These are phyloP conservation scores for Caenorhabditis tropicalis DNA, from an alignment of 1,140 invertebrate species.

Conservation along the genomic window DNA sequence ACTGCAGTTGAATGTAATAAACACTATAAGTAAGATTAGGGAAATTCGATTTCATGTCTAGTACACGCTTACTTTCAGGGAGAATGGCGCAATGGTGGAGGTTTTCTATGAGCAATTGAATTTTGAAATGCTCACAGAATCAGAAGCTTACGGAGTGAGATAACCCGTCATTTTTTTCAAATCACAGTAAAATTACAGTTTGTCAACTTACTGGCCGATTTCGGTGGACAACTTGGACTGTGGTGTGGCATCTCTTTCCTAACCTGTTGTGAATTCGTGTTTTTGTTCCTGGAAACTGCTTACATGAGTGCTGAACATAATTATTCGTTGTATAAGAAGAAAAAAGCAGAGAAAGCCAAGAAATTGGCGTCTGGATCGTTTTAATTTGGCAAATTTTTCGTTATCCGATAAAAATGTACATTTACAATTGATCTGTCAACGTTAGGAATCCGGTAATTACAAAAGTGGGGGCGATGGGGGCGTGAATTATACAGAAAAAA, in stretches of 20 bases:
- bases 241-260: conserved; percentile 69
- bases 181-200: conserved; percentile 59
- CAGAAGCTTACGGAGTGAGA: conserved; percentile 65
- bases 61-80: conserved; percentile 58
- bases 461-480: not conserved
- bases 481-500: not conserved
- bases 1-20: conserved; percentile 65
- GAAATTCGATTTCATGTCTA: no score
- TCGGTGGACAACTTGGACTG: conserved; percentile 66
- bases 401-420: not conserved
- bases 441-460: not conserved
- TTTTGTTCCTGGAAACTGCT: conserved; percentile 65
- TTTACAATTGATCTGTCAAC: not conserved
- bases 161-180: not conserved
- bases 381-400: not conserved
- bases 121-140: conserved; percentile 68
- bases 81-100: conserved; percentile 70
- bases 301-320: conserved; percentile 64
- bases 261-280: conserved; percentile 68
- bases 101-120: conserved; percentile 70
- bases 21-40: conserved; percentile 68
- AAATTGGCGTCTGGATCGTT: conserved; percentile 25
- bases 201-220: conserved; percentile 67
- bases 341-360: conserved; percentile 56
- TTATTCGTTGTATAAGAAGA: conserved; percentile 57